Evolutionary conservation across 2,888 invertebrate genomes (phyloP).

Genomic region (Empis livida): DNA sequence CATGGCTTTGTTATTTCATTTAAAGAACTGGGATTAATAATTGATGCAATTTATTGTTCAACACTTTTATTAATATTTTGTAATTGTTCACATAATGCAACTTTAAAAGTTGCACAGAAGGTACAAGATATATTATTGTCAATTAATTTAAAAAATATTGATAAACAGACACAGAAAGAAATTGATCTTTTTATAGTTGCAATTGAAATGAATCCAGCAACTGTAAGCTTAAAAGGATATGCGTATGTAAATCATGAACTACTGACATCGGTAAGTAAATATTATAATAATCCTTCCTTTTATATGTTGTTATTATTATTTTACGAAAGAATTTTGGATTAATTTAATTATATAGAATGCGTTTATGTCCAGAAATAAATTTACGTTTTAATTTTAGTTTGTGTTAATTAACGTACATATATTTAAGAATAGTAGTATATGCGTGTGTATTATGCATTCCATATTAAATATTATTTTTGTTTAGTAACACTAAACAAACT

Average conservation of each 20-base stretch:
- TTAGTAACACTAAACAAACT: no score
- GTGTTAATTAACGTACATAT: no score
- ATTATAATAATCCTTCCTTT: no score
- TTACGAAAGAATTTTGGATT: no score
- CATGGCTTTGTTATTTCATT: slow-evolving; percentile 50
- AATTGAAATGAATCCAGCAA: slow-evolving; percentile 55
- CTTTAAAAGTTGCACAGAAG: slow-evolving; percentile 47
- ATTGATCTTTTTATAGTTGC: slow-evolving; percentile 53
- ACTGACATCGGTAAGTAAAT: slow-evolving; percentile 43
- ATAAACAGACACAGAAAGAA: slow-evolving; percentile 48
- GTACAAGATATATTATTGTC: slow-evolving; percentile 48
- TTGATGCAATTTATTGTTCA: slow-evolving; percentile 47
- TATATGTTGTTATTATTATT: no score
- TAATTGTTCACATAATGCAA: slow-evolving; percentile 53
- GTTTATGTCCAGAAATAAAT: no score
- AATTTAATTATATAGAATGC: no score
- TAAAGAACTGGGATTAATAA: slow-evolving; percentile 51
- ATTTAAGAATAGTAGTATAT: no score
- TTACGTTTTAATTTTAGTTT: no score
- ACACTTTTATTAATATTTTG: slow-evolving; percentile 48
- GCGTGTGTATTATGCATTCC: no score
- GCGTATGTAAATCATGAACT: slow-evolving; percentile 49
- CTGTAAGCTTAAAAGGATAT: slow-evolving; percentile 52
- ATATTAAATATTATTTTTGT: no score
- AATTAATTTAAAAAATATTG: slow-evolving; percentile 42